Percentiles rank a stretch among this genome's conserved stretches.
Evolutionary conservation across 2,888 invertebrate genomes (phyloP).

Genomic region (Autographa pulchrina): DNA sequence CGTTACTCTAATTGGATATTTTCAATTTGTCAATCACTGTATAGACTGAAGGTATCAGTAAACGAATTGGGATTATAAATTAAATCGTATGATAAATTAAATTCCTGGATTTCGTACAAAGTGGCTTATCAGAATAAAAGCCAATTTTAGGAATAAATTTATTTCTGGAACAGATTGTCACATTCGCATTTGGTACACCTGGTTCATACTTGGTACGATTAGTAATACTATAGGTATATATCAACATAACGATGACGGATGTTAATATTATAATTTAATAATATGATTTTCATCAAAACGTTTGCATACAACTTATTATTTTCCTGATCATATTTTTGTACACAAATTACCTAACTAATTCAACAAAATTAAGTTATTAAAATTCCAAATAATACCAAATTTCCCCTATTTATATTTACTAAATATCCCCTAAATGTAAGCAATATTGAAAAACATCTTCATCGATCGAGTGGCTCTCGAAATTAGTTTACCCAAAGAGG

Average conservation of each 20-base stretch:
- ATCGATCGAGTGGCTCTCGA: slow-evolving; percentile 51
- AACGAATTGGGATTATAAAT: neutral
- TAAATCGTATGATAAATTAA: no score
- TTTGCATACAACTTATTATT: no score
- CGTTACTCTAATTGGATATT: neutral
- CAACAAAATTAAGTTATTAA: neutral
- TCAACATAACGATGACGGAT: no score
- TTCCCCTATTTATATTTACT: neutral
- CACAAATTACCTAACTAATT: no score
- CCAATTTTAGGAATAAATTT: neutral
- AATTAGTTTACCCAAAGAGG: slow-evolving; percentile 48
- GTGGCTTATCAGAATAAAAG: neutral
- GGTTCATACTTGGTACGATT: neutral
- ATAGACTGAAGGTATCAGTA: neutral
- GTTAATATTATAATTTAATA: no score
- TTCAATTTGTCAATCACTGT: neutral
- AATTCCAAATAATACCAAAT: neutral
- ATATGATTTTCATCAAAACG: no score
- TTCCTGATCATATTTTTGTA: no score
- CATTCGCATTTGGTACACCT: neutral
- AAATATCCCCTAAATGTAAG: neutral
- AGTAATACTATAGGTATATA: no score
- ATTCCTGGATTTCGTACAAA: neutral
- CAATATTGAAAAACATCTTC: slow-evolving; percentile 36
- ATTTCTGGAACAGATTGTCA: neutral